Evolutionary conservation across 2,888 invertebrate genomes (phyloP).

Genomic region (Morpho helenor): DNA sequence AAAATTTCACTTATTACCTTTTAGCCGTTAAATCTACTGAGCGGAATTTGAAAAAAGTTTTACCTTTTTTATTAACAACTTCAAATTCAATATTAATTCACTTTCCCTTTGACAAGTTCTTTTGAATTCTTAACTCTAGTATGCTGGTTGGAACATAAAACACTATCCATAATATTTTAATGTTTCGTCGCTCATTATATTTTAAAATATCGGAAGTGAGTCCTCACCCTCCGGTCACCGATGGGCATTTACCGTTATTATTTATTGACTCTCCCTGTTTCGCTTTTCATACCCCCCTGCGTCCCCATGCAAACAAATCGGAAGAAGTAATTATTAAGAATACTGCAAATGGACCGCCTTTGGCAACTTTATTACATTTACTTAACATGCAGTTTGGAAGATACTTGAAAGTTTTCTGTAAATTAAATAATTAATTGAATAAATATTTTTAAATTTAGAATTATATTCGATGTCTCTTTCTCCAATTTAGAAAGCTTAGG

Average conservation of each 20-base stretch:
- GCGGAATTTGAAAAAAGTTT: too few species aligned
- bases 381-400: constrained; percentile 31
- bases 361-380: constrained; percentile 50
- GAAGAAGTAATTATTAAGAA: constrained; percentile 77
- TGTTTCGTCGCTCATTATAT: not conserved
- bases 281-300: constrained; percentile 62
- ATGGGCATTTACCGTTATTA: constrained; percentile 72
- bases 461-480: too few species aligned
- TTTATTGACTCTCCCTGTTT: constrained; percentile 70
- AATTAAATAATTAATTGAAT: too few species aligned
- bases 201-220: constrained; percentile 17
- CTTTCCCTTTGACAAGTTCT: too few species aligned
- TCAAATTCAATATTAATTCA: too few species aligned
- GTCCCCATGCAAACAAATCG: constrained; percentile 65
- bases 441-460: too few species aligned
- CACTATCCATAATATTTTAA: not conserved
- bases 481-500: too few species aligned
- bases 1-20: too few species aligned
- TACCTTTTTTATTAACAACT: too few species aligned
- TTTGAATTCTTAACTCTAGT: too few species aligned
- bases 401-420: constrained; percentile 8
- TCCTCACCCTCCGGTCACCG: constrained; percentile 50
- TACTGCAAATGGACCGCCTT: constrained; percentile 67
- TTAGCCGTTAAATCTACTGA: too few species aligned
- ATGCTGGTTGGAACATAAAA: not conserved